Evolutionary conservation across 2,797 vertebrate genomes (phyloP).

Genomic region (Lagocephalus sceleratus): DNA sequence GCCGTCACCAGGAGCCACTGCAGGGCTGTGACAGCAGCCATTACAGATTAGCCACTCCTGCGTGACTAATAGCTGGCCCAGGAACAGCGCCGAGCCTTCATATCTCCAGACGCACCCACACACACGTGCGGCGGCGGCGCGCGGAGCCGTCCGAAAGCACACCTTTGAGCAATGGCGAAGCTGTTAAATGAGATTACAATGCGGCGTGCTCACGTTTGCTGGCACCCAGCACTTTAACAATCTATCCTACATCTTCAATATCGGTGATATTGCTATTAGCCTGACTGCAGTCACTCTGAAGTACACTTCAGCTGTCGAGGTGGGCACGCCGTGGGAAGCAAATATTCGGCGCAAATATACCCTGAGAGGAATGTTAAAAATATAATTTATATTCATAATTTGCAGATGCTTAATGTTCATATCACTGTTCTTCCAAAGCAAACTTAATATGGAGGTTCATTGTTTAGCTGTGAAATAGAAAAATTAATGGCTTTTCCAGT

Average conservation of each 20-base stretch:
- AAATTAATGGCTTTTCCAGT: conserved; percentile 30
- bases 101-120: conserved; percentile 45
- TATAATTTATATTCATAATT: conserved; percentile 32
- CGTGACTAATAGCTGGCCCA: conserved; percentile 70
- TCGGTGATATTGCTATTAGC: conserved; percentile 45
- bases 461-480: conserved; percentile 40
- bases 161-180: conserved; percentile 61
- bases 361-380: conserved; percentile 24
- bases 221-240: conserved; percentile 56
- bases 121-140: conserved; percentile 30
- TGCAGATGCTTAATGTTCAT: conserved; percentile 26
- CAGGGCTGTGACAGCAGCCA: conserved; percentile 68
- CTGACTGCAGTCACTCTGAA: conserved; percentile 14
- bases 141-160: conserved; percentile 61
- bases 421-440: conserved; percentile 12
- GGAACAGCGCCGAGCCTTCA: conserved; percentile 56
- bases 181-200: conserved; percentile 68
- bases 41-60: conserved; percentile 74
- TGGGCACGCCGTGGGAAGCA: conserved; percentile 1
- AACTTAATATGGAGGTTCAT: conserved; percentile 23
- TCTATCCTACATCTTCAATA: conserved; percentile 52
- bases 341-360: conserved; percentile 6
- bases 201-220: conserved; percentile 35
- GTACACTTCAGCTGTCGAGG: conserved; percentile 6
- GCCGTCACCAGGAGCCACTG: conserved; percentile 60